A percentile compares a stretch with the other conserved stretches of the same genome.
phyloP scores from a whole-genome alignment of 2,113 vertebrate species.

The Globicephala melas region DNA sequence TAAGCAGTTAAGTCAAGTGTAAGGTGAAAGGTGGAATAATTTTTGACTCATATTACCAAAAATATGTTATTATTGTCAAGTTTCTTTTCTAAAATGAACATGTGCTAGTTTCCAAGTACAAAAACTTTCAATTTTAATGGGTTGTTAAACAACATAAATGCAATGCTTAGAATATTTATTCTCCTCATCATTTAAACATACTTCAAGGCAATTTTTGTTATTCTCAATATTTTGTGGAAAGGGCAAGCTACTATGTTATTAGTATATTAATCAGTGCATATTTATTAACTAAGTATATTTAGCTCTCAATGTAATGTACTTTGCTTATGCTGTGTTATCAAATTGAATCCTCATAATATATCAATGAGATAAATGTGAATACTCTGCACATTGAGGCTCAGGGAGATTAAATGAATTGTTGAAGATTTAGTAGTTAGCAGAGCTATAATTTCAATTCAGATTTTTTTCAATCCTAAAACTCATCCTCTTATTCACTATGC shows the following conservation, averaged over 20 bases:
- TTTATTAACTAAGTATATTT: slow-evolving; percentile 16
- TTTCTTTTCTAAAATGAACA: not conserved
- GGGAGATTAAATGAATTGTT: not conserved
- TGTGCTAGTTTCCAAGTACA: not conserved
- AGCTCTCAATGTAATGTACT: not conserved
- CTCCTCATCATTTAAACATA: not conserved
- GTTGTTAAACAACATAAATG: slow-evolving; percentile 1
- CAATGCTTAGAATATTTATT: not conserved
- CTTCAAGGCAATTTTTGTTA: not conserved
- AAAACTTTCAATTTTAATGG: slow-evolving; percentile 6
- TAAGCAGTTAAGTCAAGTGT: not conserved
- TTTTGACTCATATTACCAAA: not conserved
- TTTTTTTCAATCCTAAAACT: slow-evolving; percentile 25
- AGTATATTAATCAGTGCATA: not conserved
- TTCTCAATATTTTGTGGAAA: slow-evolving; percentile 19
- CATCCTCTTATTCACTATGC: not conserved
- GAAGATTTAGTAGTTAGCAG: not conserved
- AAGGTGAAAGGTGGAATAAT: not conserved
- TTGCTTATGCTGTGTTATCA: not conserved
- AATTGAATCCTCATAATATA: not conserved
- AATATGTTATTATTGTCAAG: not conserved
- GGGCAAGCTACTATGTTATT: not conserved
- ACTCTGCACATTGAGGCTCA: not conserved
- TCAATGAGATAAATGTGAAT: not conserved
- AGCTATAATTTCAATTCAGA: slow-evolving; percentile 14